Evolutionary conservation across 2,797 vertebrate genomes (phyloP), one percentile per base, ranked within the genome.

Genomic region (Enteromius mattozi): DNA sequence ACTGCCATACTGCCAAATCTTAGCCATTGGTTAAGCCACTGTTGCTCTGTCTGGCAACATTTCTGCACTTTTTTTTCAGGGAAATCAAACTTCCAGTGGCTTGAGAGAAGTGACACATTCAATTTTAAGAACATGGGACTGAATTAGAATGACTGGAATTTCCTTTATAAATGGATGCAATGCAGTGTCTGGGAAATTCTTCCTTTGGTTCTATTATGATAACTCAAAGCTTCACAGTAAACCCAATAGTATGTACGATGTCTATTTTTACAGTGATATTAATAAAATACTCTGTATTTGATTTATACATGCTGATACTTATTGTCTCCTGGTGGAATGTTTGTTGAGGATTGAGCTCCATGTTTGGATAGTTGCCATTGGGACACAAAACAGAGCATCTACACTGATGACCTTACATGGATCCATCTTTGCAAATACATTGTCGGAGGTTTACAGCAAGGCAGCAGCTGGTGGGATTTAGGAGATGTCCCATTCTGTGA

Each of bases 371-470:
- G 90, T 93, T 94, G 91, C 92, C 93, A 93, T 88, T 88, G 89
- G 90, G 92, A 94, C 92, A 94, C 89, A 93, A 93, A 94, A 89
- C 93, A 94, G 94, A 95, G 91, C 91, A 88, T 72, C 89, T 87
- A 82, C 82, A 93, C 90, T 91, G 88, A 91, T 94, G 89, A 94
- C 93, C 94, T 91, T 94, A 93, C 91, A 94, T 93, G 93, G 93
- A 91, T 92, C 85, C 91, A 91, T 92, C 89, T 93, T 94, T 92
- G 91, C 90, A 91, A 92, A 87, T 90, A 91, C 88, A 89, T 91
- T 80, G 79, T 86, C 33, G 56, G 88, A 90, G 81, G 89, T 93
- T 94, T 92, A 94, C 72, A 90, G 89, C 88, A 86, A 88, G 89
- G 88, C 77, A 90, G 87, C 87, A 88, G 90, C 81, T 86, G 37